Base-by-base conservation (phyloP, 2,888 invertebrate genomes). In the Drosophila neotestacea region DNA sequence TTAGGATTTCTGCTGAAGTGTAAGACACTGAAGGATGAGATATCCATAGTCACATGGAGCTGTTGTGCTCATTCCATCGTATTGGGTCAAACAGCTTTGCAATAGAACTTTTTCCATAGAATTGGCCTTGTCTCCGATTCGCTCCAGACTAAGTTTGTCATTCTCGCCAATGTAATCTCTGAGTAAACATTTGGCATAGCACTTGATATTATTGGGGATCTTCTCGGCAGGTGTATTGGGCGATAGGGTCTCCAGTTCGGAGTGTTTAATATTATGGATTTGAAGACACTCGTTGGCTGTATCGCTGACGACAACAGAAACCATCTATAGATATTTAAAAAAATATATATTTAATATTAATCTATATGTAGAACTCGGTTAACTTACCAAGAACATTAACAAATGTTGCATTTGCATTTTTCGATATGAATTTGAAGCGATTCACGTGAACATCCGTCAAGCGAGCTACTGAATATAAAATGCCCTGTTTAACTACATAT, bases 31-130 rank as follows among this genome's bases (percentile, higher is more conserved):
- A 0, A 64, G 50, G 0, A 71, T 34, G 0, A 60, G 51, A 22
- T 64, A 71, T 5, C 44, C 64, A 46, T 70, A 71, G 41, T 71
- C 71, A 22, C 71, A 71, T 11, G 71, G 64, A 7, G 46, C 16
- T 0, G 55, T 9, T 6, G 1, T 16, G 11, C 55, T 56, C 4
- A 56, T 6, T 4, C 7, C 36, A 10, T 60, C 60, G 28, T 28
- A 50, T 13, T 70, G 28, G 0, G 30, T 6, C 6, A 13, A 32
- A 11, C 71, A 71, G 11, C 28, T 6, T 5, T 46, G 4, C 9
- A 71, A 10, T 0, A 47, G 4, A 0, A 50, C 2, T n/a, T 56
- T 64, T 38, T 71, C 71, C n/a, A n/a, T 16, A 9, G 47, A 32
- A 42, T 38, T 59, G 28, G 64, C 64, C n/a, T 60, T 52, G 30